Conservation (phyloP, 2,888 invertebrate genomes). For the Halictus quadricinctus region DNA sequence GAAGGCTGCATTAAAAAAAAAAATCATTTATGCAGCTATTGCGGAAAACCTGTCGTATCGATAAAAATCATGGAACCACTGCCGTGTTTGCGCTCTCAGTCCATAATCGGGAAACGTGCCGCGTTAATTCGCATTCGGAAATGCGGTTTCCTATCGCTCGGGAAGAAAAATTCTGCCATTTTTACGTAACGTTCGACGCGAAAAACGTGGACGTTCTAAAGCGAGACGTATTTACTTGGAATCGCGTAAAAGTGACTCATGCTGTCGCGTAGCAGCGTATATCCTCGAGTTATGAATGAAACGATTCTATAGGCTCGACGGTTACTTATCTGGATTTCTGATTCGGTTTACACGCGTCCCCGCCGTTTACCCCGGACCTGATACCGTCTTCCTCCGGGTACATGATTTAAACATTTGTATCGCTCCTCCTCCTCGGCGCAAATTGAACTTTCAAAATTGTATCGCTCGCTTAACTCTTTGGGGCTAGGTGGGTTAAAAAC, state of each 20-base stretch:
- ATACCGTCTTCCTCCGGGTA: neutral
- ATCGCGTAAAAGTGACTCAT: constrained; percentile 51
- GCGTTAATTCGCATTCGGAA: neutral
- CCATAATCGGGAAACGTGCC: neutral
- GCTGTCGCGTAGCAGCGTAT: constrained; percentile 37
- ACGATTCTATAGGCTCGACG: constrained; percentile 37
- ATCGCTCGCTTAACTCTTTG: neutral
- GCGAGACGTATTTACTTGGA: constrained; percentile 29
- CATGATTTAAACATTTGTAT: neutral
- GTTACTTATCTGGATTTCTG: constrained; percentile 42
- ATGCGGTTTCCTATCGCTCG: neutral
- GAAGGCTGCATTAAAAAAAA: neutral
- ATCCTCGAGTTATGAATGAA: constrained; percentile 56
- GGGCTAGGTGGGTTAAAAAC: too few species aligned
- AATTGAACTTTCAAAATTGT: neutral
- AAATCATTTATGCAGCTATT: neutral
- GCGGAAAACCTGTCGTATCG: neutral
- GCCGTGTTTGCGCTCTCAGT: neutral
- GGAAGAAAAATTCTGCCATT: neutral
- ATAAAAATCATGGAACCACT: neutral
- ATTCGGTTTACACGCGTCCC: constrained; percentile 35
- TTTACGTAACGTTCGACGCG: constrained; percentile 8
- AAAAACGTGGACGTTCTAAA: neutral
- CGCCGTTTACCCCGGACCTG: neutral
- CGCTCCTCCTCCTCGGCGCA: neutral